These are phyloP conservation scores for Caenorhabditis becei DNA, from an alignment of 2,888 invertebrate species.

Conservation along the genomic window DNA sequence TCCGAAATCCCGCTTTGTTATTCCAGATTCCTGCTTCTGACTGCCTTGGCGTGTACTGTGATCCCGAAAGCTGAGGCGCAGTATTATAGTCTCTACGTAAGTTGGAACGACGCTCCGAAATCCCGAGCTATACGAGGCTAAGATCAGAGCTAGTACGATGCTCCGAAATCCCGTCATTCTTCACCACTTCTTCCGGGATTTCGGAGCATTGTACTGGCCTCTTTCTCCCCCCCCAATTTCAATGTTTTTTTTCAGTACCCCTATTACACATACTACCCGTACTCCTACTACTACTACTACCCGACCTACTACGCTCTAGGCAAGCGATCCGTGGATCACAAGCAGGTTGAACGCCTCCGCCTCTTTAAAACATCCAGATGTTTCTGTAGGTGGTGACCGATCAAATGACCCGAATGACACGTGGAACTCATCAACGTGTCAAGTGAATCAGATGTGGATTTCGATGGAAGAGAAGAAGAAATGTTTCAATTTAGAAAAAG, in stretches of 20 bases:
- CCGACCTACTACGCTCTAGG: slow-evolving; percentile 57
- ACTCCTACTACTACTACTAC: slow-evolving; percentile 63
- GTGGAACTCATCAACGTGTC: slow-evolving; percentile 52
- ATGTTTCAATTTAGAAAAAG: slow-evolving; percentile 8
- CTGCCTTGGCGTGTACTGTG: slow-evolving; percentile 56
- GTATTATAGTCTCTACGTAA: slow-evolving; percentile 59
- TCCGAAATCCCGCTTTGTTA: too few relatives aligned
- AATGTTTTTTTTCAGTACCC: slow-evolving; percentile 48
- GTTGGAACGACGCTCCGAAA: not conserved
- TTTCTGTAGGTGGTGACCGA: slow-evolving; percentile 42
- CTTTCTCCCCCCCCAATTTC: too few relatives aligned
- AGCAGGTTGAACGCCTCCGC: slow-evolving; percentile 30
- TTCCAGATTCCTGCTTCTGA: slow-evolving; percentile 51
- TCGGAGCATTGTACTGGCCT: too few relatives aligned
- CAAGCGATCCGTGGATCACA: slow-evolving; percentile 55
- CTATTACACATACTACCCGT: slow-evolving; percentile 50
- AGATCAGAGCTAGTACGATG: not conserved
- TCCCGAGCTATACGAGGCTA: not conserved
- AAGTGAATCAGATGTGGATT: slow-evolving; percentile 20
- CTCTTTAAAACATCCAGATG: too few relatives aligned
- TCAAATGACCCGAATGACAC: slow-evolving; percentile 52
- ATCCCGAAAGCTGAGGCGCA: slow-evolving; percentile 65
- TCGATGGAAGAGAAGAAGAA: not conserved
- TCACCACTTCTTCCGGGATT: too few relatives aligned
- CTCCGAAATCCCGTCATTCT: not conserved